Conservation (phyloP, 2,113 vertebrate genomes). For the Periophthalmodon schlosseri region DNA sequence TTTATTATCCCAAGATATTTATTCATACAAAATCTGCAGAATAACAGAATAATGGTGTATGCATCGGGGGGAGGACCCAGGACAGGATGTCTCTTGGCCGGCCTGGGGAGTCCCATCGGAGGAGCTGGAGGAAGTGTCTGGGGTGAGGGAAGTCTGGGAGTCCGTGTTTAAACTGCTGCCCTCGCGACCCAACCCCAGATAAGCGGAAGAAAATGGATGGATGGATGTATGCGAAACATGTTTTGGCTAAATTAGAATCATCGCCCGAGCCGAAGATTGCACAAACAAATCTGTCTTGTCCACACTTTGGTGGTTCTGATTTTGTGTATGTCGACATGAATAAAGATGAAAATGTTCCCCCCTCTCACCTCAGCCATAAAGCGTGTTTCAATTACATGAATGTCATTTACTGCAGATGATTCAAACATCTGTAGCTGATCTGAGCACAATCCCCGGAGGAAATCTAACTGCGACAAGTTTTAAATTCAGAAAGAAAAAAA, state of each 20-base stretch:
- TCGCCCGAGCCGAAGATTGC: not conserved
- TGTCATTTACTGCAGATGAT: constrained; percentile 28
- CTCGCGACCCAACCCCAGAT: no score
- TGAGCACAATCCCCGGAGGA: constrained; percentile 8
- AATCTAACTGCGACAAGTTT: constrained; percentile 24
- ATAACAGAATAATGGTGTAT: no score
- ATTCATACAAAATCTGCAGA: no score
- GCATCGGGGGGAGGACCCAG: no score
- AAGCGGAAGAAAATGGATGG: no score
- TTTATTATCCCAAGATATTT: no score
- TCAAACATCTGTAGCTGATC: constrained; percentile 41
- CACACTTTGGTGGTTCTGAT: not conserved
- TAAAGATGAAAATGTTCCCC: constrained; percentile 4
- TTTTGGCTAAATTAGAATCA: not conserved
- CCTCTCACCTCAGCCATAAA: not conserved
- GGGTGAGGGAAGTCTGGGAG: no score
- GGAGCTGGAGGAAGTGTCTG: no score
- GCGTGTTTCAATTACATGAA: constrained; percentile 19
- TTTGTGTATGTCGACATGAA: constrained; percentile 4
- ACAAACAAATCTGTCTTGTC: not conserved
- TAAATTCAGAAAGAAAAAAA: constrained; percentile 25
- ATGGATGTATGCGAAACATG: not conserved
- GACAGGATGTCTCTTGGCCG: no score
- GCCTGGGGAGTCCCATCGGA: no score
- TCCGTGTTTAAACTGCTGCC: no score